Evolutionary conservation across 1,140 invertebrate species (phyloP).

Genomic region (Micrasema minimum): DNA sequence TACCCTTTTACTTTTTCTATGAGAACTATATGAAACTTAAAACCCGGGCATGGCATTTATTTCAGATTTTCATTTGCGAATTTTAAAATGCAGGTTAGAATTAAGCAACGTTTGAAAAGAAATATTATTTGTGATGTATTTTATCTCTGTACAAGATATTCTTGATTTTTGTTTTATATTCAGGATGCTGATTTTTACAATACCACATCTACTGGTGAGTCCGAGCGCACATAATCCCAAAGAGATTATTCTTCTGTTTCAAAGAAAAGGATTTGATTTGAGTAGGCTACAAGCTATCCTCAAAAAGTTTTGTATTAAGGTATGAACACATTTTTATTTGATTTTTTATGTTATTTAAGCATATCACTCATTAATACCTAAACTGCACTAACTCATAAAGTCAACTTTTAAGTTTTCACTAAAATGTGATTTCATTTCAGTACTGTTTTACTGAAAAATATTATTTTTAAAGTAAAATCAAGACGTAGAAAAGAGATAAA

Average conservation of each 20-base stretch:
- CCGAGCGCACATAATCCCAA: conserved; percentile 59
- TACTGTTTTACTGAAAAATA: too few species aligned
- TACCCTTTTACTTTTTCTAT: too few species aligned
- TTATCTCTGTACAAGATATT: too few species aligned
- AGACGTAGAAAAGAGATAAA: too few species aligned
- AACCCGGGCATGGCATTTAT: conserved; percentile 62
- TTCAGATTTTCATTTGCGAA: conserved; percentile 64
- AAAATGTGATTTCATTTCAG: too few species aligned
- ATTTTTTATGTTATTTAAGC: too few species aligned
- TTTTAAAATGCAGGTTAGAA: conserved; percentile 64
- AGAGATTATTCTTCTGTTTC: conserved; percentile 61
- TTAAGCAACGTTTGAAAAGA: background rate
- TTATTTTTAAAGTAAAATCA: too few species aligned
- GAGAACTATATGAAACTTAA: too few species aligned
- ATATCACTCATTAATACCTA: too few species aligned
- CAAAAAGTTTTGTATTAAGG: conserved; percentile 56
- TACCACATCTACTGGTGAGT: conserved; percentile 59
- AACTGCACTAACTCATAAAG: too few species aligned
- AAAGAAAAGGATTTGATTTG: conserved; percentile 58
- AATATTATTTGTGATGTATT: too few species aligned
- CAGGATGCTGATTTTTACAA: conserved; percentile 65
- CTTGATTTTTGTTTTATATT: conserved; percentile 29
- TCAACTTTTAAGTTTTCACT: too few species aligned
- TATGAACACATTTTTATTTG: conserved; percentile 5
- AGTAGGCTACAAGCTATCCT: conserved; percentile 59